phyloP scores from a whole-genome alignment of 1,140 invertebrate species.

The Periplaneta americana region DNA sequence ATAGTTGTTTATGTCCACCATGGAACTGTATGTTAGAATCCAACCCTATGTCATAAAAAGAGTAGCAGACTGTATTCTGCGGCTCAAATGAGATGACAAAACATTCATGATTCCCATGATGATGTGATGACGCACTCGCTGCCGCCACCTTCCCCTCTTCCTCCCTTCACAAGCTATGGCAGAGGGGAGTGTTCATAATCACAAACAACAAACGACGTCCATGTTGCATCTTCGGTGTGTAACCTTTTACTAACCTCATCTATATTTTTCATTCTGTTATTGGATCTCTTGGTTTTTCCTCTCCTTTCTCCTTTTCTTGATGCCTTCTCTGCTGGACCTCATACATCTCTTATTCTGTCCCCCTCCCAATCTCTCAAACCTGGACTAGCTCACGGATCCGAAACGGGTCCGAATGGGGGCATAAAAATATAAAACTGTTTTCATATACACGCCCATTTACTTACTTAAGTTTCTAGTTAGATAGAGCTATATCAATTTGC shows the following conservation, averaged over 20 bases:
- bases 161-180: neutral
- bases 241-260: neutral
- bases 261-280: neutral
- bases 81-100: no score
- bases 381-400: neutral
- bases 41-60: no score
- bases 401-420: neutral
- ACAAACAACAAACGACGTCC: neutral
- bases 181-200: neutral
- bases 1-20: no score
- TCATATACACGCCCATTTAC: no score
- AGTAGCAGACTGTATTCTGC: no score
- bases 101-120: no score
- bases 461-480: no score
- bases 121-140: neutral
- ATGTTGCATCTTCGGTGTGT: neutral
- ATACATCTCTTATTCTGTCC: neutral
- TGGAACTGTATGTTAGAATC: no score
- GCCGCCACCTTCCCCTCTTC: neutral
- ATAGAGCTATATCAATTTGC: no score
- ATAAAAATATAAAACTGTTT: neutral
- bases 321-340: neutral
- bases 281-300: neutral
- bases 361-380: neutral
- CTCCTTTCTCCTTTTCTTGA: neutral